Conservation (phyloP, 2,797 vertebrate species). For the Sphenodon punctatus region DNA sequence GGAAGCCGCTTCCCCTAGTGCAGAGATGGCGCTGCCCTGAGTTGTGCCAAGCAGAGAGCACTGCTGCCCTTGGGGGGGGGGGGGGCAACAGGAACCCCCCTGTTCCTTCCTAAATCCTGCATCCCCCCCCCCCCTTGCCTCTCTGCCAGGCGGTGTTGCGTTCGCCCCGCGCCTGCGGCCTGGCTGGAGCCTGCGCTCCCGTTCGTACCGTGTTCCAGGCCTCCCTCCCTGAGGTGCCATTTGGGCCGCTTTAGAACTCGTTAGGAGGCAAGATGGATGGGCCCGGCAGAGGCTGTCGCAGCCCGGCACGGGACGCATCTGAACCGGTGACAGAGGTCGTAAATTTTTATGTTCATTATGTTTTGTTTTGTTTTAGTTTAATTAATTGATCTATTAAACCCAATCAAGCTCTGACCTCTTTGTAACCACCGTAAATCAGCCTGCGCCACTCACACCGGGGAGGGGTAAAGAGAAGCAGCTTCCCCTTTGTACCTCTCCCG, state of each 20-base stretch:
- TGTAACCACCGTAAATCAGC: conserved; percentile 47
- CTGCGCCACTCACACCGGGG: background rate
- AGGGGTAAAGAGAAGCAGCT: no score
- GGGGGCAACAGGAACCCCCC: no score
- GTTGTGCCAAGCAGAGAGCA: no score
- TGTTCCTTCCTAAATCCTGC: background rate
- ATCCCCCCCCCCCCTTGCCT: background rate
- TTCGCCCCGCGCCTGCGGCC: background rate
- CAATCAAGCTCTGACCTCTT: conserved; percentile 59
- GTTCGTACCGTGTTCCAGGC: no score
- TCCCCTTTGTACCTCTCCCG: no score
- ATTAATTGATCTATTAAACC: conserved; percentile 65
- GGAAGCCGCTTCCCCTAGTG: no score
- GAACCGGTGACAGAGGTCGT: conserved; percentile 2
- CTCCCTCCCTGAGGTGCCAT: accelerated
- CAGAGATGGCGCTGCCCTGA: no score
- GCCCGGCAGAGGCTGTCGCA: background rate
- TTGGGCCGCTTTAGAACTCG: background rate
- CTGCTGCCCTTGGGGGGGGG: no score
- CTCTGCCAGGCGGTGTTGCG: background rate
- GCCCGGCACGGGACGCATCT: conserved; percentile 13
- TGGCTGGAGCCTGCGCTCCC: background rate
- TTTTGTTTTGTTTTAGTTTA: conserved; percentile 63
- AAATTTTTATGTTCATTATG: conserved; percentile 48
- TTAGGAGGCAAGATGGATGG: conserved; percentile 6